Evolutionary conservation across 2,113 vertebrate genomes (phyloP).

Genomic region (Abramis brama): DNA sequence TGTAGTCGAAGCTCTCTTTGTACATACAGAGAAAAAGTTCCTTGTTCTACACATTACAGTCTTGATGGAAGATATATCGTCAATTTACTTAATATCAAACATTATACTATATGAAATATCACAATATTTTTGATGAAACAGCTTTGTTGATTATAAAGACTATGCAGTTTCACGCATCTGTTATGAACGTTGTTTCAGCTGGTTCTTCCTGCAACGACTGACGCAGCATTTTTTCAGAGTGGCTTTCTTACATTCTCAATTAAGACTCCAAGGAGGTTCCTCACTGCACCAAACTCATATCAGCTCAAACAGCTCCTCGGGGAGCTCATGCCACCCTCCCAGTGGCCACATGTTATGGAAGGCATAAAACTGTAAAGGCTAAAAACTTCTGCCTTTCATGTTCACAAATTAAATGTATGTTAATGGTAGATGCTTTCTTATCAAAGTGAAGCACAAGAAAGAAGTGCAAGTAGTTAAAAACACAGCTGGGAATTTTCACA

Average conservation of each 20-base stretch:
- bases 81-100: not conserved
- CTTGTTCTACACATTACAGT: not conserved
- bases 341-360: slow-evolving; percentile 1
- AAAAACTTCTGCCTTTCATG: not conserved
- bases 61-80: not conserved
- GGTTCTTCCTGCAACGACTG: slow-evolving; percentile 4
- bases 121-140: not conserved
- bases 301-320: slow-evolving; percentile 21
- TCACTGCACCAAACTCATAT: slow-evolving; percentile 35
- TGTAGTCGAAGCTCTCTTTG: not conserved
- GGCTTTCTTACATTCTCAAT: slow-evolving; percentile 32
- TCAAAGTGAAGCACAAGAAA: not conserved
- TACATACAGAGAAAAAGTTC: not conserved
- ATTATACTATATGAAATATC: not conserved
- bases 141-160: not conserved
- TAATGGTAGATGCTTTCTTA: slow-evolving; percentile 1
- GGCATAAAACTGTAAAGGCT: too few species aligned
- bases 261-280: slow-evolving; percentile 16
- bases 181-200: not conserved
- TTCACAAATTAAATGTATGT: not conserved
- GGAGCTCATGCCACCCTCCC: slow-evolving; percentile 1
- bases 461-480: not conserved
- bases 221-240: slow-evolving; percentile 9
- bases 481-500: not conserved
- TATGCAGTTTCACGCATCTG: not conserved